Percentiles rank a stretch among this genome's conserved stretches.
phyloP scores from a whole-genome alignment of 2,888 invertebrate genomes.

The Plemyria rubiginata region DNA sequence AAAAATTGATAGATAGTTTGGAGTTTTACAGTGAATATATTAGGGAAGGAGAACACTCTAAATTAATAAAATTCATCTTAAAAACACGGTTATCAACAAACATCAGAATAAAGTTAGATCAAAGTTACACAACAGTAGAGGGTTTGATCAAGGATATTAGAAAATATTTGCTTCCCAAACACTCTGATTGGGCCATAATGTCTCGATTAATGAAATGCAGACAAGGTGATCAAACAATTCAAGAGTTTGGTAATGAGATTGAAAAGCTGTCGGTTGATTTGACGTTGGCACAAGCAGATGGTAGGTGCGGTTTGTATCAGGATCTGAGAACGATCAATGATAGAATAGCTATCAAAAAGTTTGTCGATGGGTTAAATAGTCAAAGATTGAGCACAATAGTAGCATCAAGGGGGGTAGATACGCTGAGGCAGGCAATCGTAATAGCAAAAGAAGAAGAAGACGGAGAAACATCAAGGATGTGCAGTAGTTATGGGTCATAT shows the following conservation, averaged over 20 bases:
- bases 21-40: constrained; percentile 1
- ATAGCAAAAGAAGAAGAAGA: neutral
- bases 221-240: neutral
- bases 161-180: constrained; percentile 1
- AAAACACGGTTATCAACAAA: neutral
- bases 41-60: neutral
- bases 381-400: constrained; percentile 1
- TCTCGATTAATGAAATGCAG: neutral
- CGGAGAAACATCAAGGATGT: no score
- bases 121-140: neutral
- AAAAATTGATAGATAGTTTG: neutral
- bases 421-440: neutral
- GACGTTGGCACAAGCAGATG: neutral
- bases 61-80: constrained; percentile 3
- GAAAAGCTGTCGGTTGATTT: neutral
- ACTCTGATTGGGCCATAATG: neutral
- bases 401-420: neutral
- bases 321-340: neutral
- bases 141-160: neutral
- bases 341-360: neutral
- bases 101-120: neutral
- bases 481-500: neutral
- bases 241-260: neutral
- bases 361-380: neutral
- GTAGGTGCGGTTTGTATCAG: neutral